Percentiles rank a stretch among this genome's conserved stretches.
phyloP scores from a whole-genome alignment of 1,140 invertebrate species.

The Bombus confusus region DNA sequence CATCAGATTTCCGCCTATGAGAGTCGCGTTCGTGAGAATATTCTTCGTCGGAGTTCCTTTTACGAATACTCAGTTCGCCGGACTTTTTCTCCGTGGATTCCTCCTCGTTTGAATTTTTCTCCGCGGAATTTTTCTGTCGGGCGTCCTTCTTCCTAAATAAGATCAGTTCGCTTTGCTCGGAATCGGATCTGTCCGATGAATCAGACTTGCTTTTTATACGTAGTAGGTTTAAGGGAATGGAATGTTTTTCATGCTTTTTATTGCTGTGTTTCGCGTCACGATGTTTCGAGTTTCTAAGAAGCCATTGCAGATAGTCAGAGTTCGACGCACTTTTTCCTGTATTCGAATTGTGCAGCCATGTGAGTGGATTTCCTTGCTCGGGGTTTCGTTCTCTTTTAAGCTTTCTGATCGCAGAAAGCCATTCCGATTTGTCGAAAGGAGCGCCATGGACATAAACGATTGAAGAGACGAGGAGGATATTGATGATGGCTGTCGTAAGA shows the following conservation, averaged over 20 bases:
- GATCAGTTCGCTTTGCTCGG: not conserved
- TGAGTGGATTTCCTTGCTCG: no score
- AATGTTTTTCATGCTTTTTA: not conserved
- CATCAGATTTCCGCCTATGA: no score
- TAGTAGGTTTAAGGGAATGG: not conserved
- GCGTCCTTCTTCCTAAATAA: not conserved
- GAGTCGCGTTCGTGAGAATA: no score
- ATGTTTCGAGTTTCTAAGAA: not conserved
- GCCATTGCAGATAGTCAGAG: not conserved
- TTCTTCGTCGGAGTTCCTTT: not conserved
- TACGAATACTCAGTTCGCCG: not conserved
- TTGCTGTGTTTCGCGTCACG: not conserved
- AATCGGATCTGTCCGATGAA: not conserved
- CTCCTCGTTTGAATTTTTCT: not conserved
- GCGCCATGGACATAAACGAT: not conserved
- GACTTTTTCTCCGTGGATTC: not conserved
- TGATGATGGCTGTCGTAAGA: not conserved
- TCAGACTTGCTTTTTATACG: not conserved
- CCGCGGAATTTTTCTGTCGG: not conserved
- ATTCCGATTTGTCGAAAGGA: not conserved
- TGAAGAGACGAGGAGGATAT: not conserved
- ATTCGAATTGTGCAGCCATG: no score
- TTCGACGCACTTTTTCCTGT: not conserved
- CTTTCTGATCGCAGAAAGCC: not conserved
- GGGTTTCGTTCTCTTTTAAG: accelerated